These are phyloP conservation scores for Agonopterix alstromeriana DNA, from an alignment of 2,888 invertebrate species.

Conservation along the genomic window DNA sequence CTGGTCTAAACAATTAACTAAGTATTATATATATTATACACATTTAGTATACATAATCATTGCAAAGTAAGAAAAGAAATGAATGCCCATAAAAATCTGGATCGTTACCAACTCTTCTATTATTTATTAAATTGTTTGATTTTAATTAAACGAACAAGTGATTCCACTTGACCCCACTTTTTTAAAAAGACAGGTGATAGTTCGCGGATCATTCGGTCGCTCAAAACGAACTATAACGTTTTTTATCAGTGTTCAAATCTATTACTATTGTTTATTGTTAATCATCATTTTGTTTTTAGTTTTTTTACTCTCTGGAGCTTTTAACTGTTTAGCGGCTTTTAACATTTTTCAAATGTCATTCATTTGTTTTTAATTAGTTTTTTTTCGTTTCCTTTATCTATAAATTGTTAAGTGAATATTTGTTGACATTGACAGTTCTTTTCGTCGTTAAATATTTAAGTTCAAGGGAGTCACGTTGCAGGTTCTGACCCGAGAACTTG, in stretches of 20 bases:
- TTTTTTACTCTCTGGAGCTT: constrained; percentile 6
- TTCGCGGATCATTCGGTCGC: background rate
- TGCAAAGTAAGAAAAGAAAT: too few species aligned
- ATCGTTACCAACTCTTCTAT: too few species aligned
- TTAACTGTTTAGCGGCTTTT: constrained; percentile 13
- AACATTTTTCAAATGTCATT: constrained; percentile 9
- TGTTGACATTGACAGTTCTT: too few species aligned
- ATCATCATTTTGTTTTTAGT: constrained; percentile 19
- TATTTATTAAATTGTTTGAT: too few species aligned
- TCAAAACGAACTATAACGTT: constrained; percentile 6
- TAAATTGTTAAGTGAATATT: too few species aligned
- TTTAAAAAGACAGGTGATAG: constrained; percentile 6
- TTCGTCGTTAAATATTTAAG: too few species aligned
- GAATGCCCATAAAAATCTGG: too few species aligned
- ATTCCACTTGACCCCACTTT: background rate
- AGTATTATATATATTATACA: too few species aligned
- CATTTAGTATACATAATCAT: too few species aligned
- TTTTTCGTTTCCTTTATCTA: background rate
- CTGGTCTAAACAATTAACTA: too few species aligned
- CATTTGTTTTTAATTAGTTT: constrained; percentile 10
- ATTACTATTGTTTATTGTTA: constrained; percentile 19
- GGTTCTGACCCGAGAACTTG: too few species aligned
- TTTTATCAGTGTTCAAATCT: constrained; percentile 9
- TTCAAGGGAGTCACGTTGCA: too few species aligned
- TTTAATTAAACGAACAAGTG: background rate